Evolutionary conservation across 1,140 invertebrate species (phyloP), one percentile per base, ranked within the genome.

Genomic region (Linepithema humile): DNA sequence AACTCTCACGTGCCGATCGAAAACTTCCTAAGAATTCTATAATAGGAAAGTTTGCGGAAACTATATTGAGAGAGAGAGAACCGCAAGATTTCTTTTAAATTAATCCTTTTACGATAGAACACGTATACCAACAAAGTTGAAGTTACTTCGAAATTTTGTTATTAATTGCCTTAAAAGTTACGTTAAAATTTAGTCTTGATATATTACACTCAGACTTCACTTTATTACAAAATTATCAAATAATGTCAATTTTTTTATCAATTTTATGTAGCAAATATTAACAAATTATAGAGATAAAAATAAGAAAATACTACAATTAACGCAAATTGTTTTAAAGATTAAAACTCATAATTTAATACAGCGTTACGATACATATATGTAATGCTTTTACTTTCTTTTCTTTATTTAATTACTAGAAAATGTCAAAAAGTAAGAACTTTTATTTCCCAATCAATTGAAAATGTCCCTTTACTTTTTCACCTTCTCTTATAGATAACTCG

Each of bases 21-120:
- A 17, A 55, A 78, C 48, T 69, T 7, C 17, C 53, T 40, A 9
- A 77, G 60, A 65, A 65, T 55, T 20, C 17, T 55, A 32, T 45
- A 2, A 2, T n/a, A 35, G 48, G 29, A 17, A 78, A 78, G 75
- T 78, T 78, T 78, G 62, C 75, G 62, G 48, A 40, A 69, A 38
- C n/a, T 64, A 45, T 48, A 45, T 78, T 50, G 62, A n/a, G n/a
- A n/a, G n/a, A n/a, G n/a, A n/a, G n/a, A n/a, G n/a, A 40, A 67
- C 20, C 45, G 45, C 15, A n/a, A 55, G 62, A 78, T 78, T 55
- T 69, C 35, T 38, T n/a, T n/a, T 17, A 9, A 78, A 78, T 78
- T 65, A 78, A 78, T 17, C 12, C 6, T 7, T 40, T 75, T 40
- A 32, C 53, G 15, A n/a, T n/a, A 17, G 35, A 43, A 43, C 72